Percentiles rank a stretch among this genome's conserved stretches.
Evolutionary conservation across 2,888 invertebrate species (phyloP).

Genomic region (Erebia aethiops): DNA sequence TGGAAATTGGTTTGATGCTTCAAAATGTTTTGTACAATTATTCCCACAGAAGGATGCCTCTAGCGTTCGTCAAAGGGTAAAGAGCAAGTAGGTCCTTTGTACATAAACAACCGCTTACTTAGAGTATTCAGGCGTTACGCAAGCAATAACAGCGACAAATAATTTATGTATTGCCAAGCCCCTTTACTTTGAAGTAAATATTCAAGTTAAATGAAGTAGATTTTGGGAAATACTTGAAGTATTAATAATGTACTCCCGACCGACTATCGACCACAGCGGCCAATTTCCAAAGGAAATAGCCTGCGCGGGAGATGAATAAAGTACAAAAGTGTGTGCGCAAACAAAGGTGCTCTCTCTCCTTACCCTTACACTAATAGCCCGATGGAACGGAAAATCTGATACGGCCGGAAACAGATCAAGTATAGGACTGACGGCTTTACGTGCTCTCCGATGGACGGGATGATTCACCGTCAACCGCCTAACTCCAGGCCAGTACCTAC

Average conservation of each 20-base stretch:
- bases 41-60: constrained; percentile 28
- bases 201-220: neutral
- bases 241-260: neutral
- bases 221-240: neutral
- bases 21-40: constrained; percentile 34
- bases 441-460: too few species aligned
- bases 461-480: too few species aligned
- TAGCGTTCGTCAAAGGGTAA: constrained; percentile 29
- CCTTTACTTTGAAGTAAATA: constrained; percentile 9
- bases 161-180: constrained; percentile 5
- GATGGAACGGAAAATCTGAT: too few species aligned
- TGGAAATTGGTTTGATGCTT: constrained; percentile 30
- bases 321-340: too few species aligned
- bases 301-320: too few species aligned
- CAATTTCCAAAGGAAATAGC: too few species aligned
- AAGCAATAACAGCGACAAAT: constrained; percentile 22
- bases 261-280: too few species aligned
- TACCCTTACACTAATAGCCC: too few species aligned
- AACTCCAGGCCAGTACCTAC: too few species aligned
- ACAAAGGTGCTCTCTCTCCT: too few species aligned
- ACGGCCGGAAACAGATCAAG: too few species aligned
- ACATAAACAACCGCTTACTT: constrained; percentile 23
- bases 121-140: constrained; percentile 10
- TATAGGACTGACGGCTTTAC: too few species aligned
- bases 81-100: constrained; percentile 31